Percentiles rank a stretch among this genome's conserved stretches.
Conservation (phyloP, 1,140 invertebrate species). For the Phymorhynchus buccinoides region DNA sequence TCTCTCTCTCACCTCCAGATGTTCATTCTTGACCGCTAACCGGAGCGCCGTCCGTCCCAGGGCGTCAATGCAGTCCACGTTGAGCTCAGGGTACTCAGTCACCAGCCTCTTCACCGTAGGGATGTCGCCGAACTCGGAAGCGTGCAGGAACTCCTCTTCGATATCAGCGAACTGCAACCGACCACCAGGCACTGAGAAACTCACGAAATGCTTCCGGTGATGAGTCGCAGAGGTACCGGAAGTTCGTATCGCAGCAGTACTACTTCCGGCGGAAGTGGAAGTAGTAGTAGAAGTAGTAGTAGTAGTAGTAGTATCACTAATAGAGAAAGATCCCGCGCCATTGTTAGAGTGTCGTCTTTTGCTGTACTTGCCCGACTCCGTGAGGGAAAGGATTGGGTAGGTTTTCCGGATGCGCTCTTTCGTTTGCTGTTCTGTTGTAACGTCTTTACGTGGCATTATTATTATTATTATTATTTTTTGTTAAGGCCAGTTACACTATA, state of each 20-base stretch:
- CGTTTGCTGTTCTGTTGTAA: too few relatives aligned
- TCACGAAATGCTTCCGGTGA: not conserved
- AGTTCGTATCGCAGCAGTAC: too few relatives aligned
- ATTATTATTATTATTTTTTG: too few relatives aligned
- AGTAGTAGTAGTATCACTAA: too few relatives aligned
- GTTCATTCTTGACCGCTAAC: constrained; percentile 64
- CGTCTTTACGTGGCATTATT: too few relatives aligned
- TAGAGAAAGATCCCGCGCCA: too few relatives aligned
- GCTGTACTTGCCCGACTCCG: too few relatives aligned
- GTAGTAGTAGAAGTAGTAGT: not conserved
- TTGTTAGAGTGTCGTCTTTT: too few relatives aligned
- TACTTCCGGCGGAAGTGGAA: too few relatives aligned
- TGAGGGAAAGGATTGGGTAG: too few relatives aligned
- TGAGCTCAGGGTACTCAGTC: constrained; percentile 51
- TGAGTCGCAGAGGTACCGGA: not conserved
- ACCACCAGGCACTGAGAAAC: not conserved
- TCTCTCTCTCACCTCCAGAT: constrained; percentile 56
- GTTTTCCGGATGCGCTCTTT: too few relatives aligned
- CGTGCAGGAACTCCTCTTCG: constrained; percentile 57
- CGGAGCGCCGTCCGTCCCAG: constrained; percentile 58
- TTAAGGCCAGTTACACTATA: too few relatives aligned
- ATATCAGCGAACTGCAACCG: constrained; percentile 45
- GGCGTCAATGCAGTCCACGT: constrained; percentile 57
- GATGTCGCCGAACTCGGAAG: constrained; percentile 58
- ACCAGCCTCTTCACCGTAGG: constrained; percentile 55